These are phyloP conservation scores for Dendrophyllia cribrosa DNA, from an alignment of 64 coral and sea anemone genomes.

Conservation along the genomic window DNA sequence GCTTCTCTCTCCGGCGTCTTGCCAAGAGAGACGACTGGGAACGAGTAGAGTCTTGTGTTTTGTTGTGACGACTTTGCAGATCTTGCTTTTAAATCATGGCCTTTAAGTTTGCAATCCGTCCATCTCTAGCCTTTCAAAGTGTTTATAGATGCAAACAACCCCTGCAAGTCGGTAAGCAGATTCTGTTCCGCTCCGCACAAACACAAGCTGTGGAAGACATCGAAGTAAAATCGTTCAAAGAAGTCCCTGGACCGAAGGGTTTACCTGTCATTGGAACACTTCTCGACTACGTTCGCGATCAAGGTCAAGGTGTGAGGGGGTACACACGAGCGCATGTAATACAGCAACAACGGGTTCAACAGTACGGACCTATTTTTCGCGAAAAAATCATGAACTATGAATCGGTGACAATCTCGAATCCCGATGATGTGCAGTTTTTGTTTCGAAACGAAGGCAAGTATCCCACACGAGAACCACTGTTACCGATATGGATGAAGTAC, in stretches of 20 bases:
- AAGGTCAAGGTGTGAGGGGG: conserved; percentile 7
- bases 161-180: background rate
- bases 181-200: background rate
- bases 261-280: conserved; percentile 57
- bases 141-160: background rate
- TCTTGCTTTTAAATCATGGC: background rate
- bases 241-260: conserved; percentile 69
- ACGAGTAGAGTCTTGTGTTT: no score
- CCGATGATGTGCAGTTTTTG: conserved; percentile 53
- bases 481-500: conserved; percentile 59
- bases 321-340: conserved; percentile 40
- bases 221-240: conserved; percentile 35
- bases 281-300: background rate
- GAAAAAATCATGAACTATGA: conserved; percentile 51
- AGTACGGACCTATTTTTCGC: conserved; percentile 62
- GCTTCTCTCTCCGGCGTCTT: no score
- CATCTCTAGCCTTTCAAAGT: background rate
- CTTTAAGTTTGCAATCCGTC: background rate
- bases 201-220: background rate
- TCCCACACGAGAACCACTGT: conserved; percentile 45
- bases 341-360: conserved; percentile 38
- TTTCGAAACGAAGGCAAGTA: conserved; percentile 83
- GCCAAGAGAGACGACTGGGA: no score
- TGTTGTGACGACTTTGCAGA: no score
- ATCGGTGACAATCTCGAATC: conserved; percentile 58